These are phyloP conservation scores for Caenorhabditis uteleia DNA, from an alignment of 2,888 invertebrate genomes.

Conservation along the genomic window DNA sequence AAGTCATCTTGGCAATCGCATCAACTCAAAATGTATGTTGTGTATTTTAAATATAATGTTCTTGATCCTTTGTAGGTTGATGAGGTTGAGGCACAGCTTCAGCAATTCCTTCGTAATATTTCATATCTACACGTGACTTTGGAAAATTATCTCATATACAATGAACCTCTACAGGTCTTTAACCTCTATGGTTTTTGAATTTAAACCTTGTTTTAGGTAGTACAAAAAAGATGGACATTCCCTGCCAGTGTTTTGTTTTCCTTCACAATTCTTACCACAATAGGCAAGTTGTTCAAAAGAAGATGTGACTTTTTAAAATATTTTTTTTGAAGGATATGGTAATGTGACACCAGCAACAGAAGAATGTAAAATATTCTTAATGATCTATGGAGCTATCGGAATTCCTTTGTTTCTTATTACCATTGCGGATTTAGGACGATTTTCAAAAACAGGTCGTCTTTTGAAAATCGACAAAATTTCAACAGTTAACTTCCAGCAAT, in stretches of 20 bases:
- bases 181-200: neutral
- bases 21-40: conserved; percentile 42
- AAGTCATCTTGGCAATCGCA: conserved; percentile 47
- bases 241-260: conserved; percentile 64
- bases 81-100: conserved; percentile 52
- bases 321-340: conserved; percentile 55
- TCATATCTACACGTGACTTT: conserved; percentile 57
- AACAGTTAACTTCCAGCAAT: conserved; percentile 41
- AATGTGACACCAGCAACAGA: conserved; percentile 65
- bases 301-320: neutral
- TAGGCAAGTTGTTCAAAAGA: conserved; percentile 35
- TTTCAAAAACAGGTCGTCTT: conserved; percentile 46
- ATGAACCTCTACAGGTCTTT: conserved; percentile 40
- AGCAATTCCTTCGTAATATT: conserved; percentile 57
- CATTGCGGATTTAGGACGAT: conserved; percentile 64
- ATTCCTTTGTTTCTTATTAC: conserved; percentile 67
- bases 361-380: conserved; percentile 62
- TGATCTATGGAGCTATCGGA: conserved; percentile 66
- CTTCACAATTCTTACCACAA: conserved; percentile 67
- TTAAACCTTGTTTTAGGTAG: no score
- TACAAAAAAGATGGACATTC: conserved; percentile 63
- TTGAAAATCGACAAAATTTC: neutral
- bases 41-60: conserved; percentile 1
- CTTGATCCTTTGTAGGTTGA: conserved; percentile 35
- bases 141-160: conserved; percentile 63